A percentile compares a stretch with the other conserved stretches of the same genome.
Evolutionary conservation across 2,888 invertebrate species (phyloP).

Genomic region (Drosophila pegasa): DNA sequence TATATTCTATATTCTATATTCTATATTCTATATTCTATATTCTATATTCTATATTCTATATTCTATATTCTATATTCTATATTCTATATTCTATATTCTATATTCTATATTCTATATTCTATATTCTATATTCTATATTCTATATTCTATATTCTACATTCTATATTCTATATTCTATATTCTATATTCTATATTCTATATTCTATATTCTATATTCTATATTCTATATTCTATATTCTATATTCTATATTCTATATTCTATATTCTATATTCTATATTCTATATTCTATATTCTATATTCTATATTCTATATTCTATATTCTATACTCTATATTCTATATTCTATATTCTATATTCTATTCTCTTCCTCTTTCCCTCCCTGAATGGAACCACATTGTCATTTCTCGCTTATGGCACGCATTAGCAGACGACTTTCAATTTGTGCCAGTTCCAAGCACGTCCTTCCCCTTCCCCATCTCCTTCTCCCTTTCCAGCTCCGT

Average conservation of each 20-base stretch:
- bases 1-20: too few relatives aligned
- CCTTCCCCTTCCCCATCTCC: too few relatives aligned
- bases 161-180: neutral
- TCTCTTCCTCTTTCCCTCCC: neutral
- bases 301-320: neutral
- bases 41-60: too few relatives aligned
- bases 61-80: too few relatives aligned
- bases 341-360: neutral
- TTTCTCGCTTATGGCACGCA: constrained; percentile 43
- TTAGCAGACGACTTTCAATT: constrained; percentile 24
- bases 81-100: too few relatives aligned
- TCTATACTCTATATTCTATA: neutral
- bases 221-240: too few relatives aligned
- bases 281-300: too few relatives aligned
- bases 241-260: too few relatives aligned
- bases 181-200: neutral
- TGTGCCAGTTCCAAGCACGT: constrained; percentile 9
- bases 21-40: too few relatives aligned
- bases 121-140: neutral
- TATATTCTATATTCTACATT: neutral
- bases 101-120: too few relatives aligned
- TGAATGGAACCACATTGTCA: constrained; percentile 31
- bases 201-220: too few relatives aligned
- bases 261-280: too few relatives aligned
- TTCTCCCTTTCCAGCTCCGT: constrained; percentile 1